Conservation (phyloP, 2,888 invertebrate genomes). For the Dolichomitus sp. region DNA sequence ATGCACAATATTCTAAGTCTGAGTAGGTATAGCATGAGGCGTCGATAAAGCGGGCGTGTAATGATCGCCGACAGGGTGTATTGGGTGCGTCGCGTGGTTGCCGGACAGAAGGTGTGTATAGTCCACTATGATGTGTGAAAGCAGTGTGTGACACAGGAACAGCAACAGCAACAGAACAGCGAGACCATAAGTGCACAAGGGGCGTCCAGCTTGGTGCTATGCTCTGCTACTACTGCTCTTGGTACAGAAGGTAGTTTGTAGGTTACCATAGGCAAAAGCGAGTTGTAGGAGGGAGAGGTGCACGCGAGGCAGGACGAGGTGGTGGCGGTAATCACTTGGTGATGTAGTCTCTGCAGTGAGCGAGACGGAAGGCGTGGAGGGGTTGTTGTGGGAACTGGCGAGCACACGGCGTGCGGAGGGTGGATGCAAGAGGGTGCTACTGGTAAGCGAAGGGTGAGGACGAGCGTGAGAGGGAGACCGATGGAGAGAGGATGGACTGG, state of each 20-base stretch:
- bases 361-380: conserved; percentile 62
- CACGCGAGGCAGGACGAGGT: conserved; percentile 66
- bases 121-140: conserved; percentile 50
- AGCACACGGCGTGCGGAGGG: conserved; percentile 42
- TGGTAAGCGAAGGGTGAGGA: conserved; percentile 47
- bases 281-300: conserved; percentile 45
- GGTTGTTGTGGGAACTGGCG: conserved; percentile 29
- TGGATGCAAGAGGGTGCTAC: conserved; percentile 56
- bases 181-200: conserved; percentile 52
- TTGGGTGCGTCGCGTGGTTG: conserved; percentile 42
- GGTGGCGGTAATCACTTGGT: conserved; percentile 83
- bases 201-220: conserved; percentile 25
- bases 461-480: conserved; percentile 62
- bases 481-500: conserved; percentile 64
- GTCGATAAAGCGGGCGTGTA: conserved; percentile 48
- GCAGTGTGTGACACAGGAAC: conserved; percentile 46
- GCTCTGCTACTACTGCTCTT: conserved; percentile 14
- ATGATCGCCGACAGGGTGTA: conserved; percentile 54
- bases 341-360: conserved; percentile 81
- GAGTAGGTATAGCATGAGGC: neutral
- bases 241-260: conserved; percentile 39
- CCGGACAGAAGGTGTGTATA: conserved; percentile 39
- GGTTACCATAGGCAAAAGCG: conserved; percentile 24
- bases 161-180: conserved; percentile 22
- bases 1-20: conserved; percentile 6